Percentiles rank a stretch among this genome's conserved stretches.
phyloP scores from a whole-genome alignment of 2,888 invertebrate genomes.

The Polydrusus tereticollis region DNA sequence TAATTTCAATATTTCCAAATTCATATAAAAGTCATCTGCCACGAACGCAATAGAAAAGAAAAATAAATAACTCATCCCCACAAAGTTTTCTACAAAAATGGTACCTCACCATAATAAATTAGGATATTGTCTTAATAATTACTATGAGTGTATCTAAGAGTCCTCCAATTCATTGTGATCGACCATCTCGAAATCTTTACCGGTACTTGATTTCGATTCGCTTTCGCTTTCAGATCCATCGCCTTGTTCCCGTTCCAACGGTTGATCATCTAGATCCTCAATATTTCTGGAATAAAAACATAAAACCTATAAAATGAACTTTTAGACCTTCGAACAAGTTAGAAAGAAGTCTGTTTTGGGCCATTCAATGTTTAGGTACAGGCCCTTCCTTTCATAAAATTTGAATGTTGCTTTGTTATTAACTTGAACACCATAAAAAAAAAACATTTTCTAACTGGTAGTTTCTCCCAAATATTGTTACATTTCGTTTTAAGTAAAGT shows the following conservation, averaged over 20 bases:
- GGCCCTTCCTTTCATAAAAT: too few relatives aligned
- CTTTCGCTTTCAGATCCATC: conserved; percentile 88
- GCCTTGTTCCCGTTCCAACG: conserved; percentile 54
- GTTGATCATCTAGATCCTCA: conserved; percentile 22
- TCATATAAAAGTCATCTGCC: neutral
- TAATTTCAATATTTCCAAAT: too few relatives aligned
- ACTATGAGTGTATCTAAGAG: conserved; percentile 30
- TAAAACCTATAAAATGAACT: neutral
- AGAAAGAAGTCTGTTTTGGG: too few relatives aligned
- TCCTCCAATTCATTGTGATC: conserved; percentile 73
- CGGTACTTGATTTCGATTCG: conserved; percentile 85
- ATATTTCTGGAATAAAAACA: conserved; percentile 19
- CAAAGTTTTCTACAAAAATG: neutral
- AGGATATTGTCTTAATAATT: conserved; percentile 20
- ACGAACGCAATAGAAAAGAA: neutral
- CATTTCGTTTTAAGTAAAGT: too few relatives aligned
- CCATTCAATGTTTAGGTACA: too few relatives aligned
- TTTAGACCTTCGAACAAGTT: neutral
- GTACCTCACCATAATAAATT: conserved; percentile 28
- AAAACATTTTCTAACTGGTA: too few relatives aligned
- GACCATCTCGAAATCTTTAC: conserved; percentile 90
- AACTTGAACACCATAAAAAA: too few relatives aligned
- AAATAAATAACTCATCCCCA: neutral
- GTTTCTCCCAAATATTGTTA: too few relatives aligned
- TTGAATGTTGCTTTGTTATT: too few relatives aligned